Conservation (phyloP, 2,113 vertebrate genomes). For the Trematomus loennbergii region DNA sequence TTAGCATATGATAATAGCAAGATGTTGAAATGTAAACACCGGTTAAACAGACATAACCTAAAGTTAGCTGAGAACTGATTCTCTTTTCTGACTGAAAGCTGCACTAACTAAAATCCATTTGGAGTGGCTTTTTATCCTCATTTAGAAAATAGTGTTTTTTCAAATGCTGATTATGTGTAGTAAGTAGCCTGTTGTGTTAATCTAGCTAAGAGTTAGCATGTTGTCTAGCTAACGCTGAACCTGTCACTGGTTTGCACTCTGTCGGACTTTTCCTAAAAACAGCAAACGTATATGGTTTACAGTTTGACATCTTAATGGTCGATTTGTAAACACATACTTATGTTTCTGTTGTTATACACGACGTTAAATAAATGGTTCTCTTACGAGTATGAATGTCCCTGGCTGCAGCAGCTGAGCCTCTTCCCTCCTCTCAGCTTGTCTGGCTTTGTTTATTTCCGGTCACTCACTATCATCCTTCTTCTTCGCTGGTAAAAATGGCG, state of each 20-base stretch:
- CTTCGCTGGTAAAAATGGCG: no score
- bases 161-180: not conserved
- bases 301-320: not conserved
- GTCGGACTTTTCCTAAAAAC: not conserved
- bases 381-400: not conserved
- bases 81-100: not conserved
- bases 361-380: not conserved
- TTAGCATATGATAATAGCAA: no score
- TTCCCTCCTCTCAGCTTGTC: constrained; percentile 61
- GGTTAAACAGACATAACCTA: not conserved
- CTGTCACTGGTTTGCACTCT: not conserved
- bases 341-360: not conserved
- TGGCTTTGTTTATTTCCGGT: constrained; percentile 71
- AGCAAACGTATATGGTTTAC: not conserved
- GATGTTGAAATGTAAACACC: not conserved
- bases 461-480: no score
- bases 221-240: constrained; percentile 5
- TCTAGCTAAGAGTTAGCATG: not conserved
- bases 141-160: not conserved
- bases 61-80: not conserved
- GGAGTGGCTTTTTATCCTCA: not conserved
- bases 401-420: not conserved
- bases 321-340: not conserved
- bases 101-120: not conserved
- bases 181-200: not conserved